Conservation (phyloP, 1,140 invertebrate species). For the Metaphire vulgaris region DNA sequence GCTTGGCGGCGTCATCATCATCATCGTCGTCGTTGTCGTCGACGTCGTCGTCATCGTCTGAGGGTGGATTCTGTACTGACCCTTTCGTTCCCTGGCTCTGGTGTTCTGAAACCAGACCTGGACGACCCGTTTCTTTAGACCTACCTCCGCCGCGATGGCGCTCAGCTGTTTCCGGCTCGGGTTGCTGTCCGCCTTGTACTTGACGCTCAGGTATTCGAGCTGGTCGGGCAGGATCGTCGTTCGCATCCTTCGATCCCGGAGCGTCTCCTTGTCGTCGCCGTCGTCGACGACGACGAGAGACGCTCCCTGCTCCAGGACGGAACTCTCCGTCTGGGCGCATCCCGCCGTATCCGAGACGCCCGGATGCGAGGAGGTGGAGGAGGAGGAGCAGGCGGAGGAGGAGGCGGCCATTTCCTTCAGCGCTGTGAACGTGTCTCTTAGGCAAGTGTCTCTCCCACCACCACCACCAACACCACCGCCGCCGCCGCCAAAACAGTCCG, state of each 20-base stretch:
- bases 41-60: neutral
- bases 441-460: too few species aligned
- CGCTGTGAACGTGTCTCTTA: too few species aligned
- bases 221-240: constrained; percentile 96
- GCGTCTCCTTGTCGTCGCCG: constrained; percentile 57
- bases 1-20: too few species aligned
- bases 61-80: neutral
- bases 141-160: constrained; percentile 84
- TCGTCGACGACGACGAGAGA: too few species aligned
- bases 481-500: too few species aligned
- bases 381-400: too few species aligned
- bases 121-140: constrained; percentile 82
- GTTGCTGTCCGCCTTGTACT: constrained; percentile 94
- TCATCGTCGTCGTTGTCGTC: too few species aligned
- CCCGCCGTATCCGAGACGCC: too few species aligned
- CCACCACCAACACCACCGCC: too few species aligned
- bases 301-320: too few species aligned
- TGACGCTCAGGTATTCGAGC: constrained; percentile 92
- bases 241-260: constrained; percentile 78
- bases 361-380: too few species aligned
- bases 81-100: constrained; percentile 92
- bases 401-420: too few species aligned
- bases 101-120: constrained; percentile 99
- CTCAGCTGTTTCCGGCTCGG: constrained; percentile 94
- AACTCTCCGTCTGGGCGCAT: neutral